Evolutionary conservation across 2,888 invertebrate species (phyloP).

Genomic region (Catocala nupta): DNA sequence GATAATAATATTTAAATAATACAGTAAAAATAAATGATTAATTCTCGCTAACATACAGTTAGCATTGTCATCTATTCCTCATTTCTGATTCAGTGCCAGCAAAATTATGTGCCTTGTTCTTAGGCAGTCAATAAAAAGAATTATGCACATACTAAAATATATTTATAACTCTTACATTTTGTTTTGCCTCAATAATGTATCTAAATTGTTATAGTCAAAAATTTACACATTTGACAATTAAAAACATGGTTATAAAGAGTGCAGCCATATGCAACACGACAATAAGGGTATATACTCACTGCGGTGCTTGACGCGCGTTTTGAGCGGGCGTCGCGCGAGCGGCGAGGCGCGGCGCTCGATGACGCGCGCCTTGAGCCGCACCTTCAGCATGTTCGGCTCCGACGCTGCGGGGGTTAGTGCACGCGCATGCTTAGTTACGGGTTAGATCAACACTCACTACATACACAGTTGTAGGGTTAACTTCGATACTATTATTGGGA

Average conservation of each 20-base stretch:
- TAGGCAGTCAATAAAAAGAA: too few relatives aligned
- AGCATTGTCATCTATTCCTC: too few relatives aligned
- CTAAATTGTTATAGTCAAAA: too few relatives aligned
- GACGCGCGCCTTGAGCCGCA: slow-evolving; percentile 97
- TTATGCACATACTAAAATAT: too few relatives aligned
- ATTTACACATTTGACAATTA: too few relatives aligned
- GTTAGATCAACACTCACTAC: slow-evolving; percentile 25
- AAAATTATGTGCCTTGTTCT: too few relatives aligned
- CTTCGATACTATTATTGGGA: neutral
- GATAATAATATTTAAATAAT: too few relatives aligned
- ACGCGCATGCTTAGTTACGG: slow-evolving; percentile 65
- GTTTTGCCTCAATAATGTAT: too few relatives aligned
- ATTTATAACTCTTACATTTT: too few relatives aligned
- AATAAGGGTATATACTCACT: slow-evolving; percentile 71
- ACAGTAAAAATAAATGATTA: too few relatives aligned
- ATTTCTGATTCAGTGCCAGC: too few relatives aligned
- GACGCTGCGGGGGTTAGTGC: slow-evolving; percentile 91
- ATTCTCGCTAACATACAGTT: too few relatives aligned
- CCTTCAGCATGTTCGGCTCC: slow-evolving; percentile 98
- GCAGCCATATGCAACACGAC: neutral
- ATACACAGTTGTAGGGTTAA: slow-evolving; percentile 7
- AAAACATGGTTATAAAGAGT: neutral
- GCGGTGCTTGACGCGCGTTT: slow-evolving; percentile 90
- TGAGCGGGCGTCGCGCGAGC: slow-evolving; percentile 93
- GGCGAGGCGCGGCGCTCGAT: slow-evolving; percentile 98